Conservation (phyloP, 2,888 invertebrate genomes). For the Barypeithes pellucidus region DNA sequence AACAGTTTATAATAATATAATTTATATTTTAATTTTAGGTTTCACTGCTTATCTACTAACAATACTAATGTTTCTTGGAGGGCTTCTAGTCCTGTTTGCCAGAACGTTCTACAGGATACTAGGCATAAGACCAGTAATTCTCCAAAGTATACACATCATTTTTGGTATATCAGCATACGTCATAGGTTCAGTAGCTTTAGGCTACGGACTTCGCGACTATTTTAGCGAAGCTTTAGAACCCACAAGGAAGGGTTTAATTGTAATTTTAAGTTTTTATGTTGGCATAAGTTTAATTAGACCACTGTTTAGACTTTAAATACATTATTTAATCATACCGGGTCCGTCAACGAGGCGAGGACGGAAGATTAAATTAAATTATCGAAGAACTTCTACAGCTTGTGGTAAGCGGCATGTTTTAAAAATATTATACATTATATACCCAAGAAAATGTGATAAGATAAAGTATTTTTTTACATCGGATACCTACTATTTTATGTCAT, state of each 20-base stretch:
- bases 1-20: not conserved
- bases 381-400: too few species aligned
- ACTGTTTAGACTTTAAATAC: constrained; percentile 22
- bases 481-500: too few species aligned
- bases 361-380: too few species aligned
- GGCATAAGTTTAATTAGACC: constrained; percentile 52
- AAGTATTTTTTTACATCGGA: too few species aligned
- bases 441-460: too few species aligned
- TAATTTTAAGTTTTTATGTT: constrained; percentile 52
- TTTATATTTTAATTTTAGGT: constrained; percentile 54
- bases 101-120: constrained; percentile 27
- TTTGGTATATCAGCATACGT: constrained; percentile 54
- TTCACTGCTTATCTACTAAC: constrained; percentile 55
- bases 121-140: constrained; percentile 30
- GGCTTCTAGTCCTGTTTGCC: constrained; percentile 36
- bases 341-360: too few species aligned
- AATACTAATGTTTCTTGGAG: constrained; percentile 49
- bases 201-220: constrained; percentile 53
- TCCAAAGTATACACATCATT: constrained; percentile 53
- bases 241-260: constrained; percentile 51
- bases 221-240: constrained; percentile 29
- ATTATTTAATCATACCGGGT: constrained; percentile 6
- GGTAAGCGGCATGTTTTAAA: too few species aligned
- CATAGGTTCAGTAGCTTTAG: constrained; percentile 54
- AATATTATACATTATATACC: too few species aligned